These are phyloP conservation scores for Drosophila miranda DNA, from an alignment of 1,140 invertebrate species.

Conservation along the genomic window DNA sequence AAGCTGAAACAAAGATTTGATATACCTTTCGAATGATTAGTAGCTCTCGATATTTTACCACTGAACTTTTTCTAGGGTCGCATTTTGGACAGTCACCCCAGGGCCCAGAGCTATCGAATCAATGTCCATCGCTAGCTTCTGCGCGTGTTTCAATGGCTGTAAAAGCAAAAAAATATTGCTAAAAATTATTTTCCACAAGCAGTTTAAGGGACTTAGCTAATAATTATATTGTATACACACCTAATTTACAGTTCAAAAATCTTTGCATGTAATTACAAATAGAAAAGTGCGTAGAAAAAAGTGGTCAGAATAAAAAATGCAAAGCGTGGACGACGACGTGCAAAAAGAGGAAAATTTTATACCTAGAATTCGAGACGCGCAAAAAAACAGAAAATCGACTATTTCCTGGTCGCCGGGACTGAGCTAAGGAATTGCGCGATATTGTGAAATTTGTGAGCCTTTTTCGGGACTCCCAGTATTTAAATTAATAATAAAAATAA, in stretches of 20 bases:
- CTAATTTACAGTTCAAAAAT: slow-evolving; percentile 7
- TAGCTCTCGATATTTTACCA: slow-evolving; percentile 25
- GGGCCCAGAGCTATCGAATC: slow-evolving; percentile 2
- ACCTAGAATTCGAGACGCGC: slow-evolving; percentile 41
- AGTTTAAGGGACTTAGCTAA: slow-evolving; percentile 19
- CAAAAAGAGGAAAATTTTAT: slow-evolving; percentile 62
- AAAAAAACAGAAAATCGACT: slow-evolving; percentile 33
- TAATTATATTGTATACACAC: slow-evolving; percentile 23
- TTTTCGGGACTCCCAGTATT: slow-evolving; percentile 25
- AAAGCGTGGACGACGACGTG: slow-evolving; percentile 52
- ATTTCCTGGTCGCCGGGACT: slow-evolving; percentile 7
- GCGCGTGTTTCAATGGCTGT: slow-evolving; percentile 68
- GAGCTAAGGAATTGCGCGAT: slow-evolving; percentile 12
- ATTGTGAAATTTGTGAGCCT: slow-evolving; percentile 55
- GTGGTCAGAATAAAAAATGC: slow-evolving; percentile 53
- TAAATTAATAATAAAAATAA: slow-evolving; percentile 42
- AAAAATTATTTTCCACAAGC: slow-evolving; percentile 51
- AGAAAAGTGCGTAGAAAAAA: slow-evolving; percentile 22
- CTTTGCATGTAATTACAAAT: slow-evolving; percentile 15
- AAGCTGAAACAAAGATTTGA: too few species aligned
- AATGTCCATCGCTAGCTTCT: slow-evolving; percentile 61
- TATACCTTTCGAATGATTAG: too few species aligned
- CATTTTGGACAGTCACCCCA: slow-evolving; percentile 55
- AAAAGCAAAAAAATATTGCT: slow-evolving; percentile 62
- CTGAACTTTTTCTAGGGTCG: slow-evolving; percentile 40